Evolutionary conservation across 2,797 vertebrate species (phyloP).

Genomic region (Anabacerthia variegaticeps): DNA sequence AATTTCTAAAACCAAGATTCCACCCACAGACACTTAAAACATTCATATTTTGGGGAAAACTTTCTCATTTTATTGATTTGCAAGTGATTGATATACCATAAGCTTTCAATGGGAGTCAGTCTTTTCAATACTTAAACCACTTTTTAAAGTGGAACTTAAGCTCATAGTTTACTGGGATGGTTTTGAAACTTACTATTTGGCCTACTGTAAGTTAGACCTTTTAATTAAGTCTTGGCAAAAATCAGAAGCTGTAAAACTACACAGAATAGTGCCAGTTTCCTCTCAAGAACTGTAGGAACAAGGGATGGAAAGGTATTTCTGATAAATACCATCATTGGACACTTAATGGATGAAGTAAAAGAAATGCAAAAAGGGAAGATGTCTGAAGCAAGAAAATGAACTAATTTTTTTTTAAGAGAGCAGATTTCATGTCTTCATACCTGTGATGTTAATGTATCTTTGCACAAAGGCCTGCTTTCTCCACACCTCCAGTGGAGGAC

Average conservation of each 20-base stretch:
- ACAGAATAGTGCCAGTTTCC: neutral
- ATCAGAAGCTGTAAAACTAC: neutral
- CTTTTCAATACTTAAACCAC: neutral
- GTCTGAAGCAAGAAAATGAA: neutral
- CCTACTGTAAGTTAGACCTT: neutral
- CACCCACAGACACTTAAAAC: neutral
- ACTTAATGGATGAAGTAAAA: neutral
- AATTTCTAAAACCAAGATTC: constrained; percentile 8
- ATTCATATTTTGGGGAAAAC: neutral
- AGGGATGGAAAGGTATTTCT: neutral
- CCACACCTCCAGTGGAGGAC: neutral
- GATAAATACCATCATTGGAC: neutral
- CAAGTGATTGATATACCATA: neutral
- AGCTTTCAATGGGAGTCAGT: neutral
- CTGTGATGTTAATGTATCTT: neutral
- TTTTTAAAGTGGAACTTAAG: neutral
- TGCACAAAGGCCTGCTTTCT: neutral
- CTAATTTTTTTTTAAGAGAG: neutral
- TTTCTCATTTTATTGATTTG: neutral
- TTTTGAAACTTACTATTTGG: neutral
- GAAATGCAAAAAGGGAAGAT: neutral
- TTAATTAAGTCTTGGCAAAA: neutral
- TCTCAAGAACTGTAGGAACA: neutral
- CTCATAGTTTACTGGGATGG: neutral
- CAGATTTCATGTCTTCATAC: neutral